Conservation (phyloP, 2,888 invertebrate genomes). For the Papilio protenor region DNA sequence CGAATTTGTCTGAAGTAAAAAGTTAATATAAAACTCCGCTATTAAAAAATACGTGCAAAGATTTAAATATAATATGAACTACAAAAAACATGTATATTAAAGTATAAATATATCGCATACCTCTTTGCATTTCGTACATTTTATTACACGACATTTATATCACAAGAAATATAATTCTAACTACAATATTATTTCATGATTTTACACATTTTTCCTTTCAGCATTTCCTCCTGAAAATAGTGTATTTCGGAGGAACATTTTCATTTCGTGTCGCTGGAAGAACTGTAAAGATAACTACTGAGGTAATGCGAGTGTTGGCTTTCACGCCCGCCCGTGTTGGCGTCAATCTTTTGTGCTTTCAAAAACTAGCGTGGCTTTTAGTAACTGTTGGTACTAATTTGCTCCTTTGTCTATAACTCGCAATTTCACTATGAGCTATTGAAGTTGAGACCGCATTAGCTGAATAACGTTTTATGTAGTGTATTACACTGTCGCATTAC, state of each 20-base stretch:
- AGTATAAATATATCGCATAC: not conserved
- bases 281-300: not conserved
- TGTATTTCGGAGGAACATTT: slow-evolving; percentile 23
- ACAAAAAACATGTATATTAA: not conserved
- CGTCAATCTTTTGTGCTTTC: slow-evolving; percentile 30
- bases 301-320: slow-evolving; percentile 18
- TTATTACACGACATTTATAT: not conserved
- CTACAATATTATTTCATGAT: not conserved
- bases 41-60: not conserved
- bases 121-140: not conserved
- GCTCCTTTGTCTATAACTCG: slow-evolving; percentile 15
- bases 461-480: not conserved
- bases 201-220: not conserved
- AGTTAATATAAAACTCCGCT: no score
- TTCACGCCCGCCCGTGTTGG: slow-evolving; percentile 21
- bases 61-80: no score
- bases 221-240: not conserved
- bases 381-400: slow-evolving; percentile 30
- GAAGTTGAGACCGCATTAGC: not conserved
- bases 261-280: slow-evolving; percentile 12
- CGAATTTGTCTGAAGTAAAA: no score
- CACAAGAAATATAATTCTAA: not conserved
- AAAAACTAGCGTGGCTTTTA: slow-evolving; percentile 22
- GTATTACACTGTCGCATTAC: not conserved
- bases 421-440: not conserved